These are phyloP conservation scores for Parus major DNA, from an alignment of 2,113 vertebrate species.

Conservation along the genomic window DNA sequence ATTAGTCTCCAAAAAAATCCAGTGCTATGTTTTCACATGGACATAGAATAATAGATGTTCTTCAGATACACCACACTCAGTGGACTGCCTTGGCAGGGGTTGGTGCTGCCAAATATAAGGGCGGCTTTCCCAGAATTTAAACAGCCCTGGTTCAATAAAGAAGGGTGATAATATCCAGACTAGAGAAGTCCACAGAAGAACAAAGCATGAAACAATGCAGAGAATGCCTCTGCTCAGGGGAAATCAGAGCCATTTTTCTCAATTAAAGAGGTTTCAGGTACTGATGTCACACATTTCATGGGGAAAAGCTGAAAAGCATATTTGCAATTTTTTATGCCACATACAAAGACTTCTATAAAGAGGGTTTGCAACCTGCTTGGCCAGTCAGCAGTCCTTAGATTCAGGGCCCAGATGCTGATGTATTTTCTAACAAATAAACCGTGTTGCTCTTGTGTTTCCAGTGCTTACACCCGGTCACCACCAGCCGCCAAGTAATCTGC, in stretches of 20 bases:
- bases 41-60: background rate
- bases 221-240: background rate
- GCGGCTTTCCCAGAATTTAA: background rate
- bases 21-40: background rate
- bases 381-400: background rate
- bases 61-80: background rate
- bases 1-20: background rate
- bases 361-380: background rate
- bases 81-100: background rate
- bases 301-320: background rate
- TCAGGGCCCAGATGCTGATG: background rate
- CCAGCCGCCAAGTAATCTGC: background rate
- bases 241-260: background rate
- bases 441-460: background rate
- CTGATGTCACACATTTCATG: accelerated
- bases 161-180: accelerated
- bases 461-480: too few relatives aligned
- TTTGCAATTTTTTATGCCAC: background rate
- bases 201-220: background rate
- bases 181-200: background rate
- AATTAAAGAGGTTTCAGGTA: accelerated
- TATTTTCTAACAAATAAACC: background rate
- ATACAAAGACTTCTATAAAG: background rate
- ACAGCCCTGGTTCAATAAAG: background rate
- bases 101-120: background rate